Evolutionary conservation across 2,113 vertebrate genomes (phyloP).

Genomic region (Varanus salvator): DNA sequence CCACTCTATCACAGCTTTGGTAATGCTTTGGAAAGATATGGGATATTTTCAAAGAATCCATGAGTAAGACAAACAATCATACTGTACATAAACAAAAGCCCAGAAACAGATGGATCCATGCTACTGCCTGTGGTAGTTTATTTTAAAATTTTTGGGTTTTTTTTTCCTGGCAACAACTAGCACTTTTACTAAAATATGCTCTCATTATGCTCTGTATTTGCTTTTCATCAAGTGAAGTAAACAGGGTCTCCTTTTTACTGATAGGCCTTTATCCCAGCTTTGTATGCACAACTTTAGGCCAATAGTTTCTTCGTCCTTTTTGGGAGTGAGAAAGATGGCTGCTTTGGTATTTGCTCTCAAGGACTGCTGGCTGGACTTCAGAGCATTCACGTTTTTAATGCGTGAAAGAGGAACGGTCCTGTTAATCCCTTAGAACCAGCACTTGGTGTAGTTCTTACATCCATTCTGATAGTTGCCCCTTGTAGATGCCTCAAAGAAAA

Average conservation of each 20-base stretch:
- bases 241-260: background rate
- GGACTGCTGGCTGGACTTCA: too few species aligned
- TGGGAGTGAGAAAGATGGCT: too few species aligned
- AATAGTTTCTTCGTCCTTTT: background rate
- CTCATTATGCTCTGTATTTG: background rate
- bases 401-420: too few species aligned
- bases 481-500: background rate
- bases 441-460: background rate
- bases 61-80: background rate
- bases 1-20: background rate
- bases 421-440: background rate
- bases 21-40: background rate
- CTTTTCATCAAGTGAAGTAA: background rate
- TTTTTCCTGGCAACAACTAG: background rate
- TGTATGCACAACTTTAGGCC: background rate
- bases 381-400: too few species aligned
- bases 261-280: background rate
- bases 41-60: background rate
- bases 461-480: background rate
- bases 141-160: conserved; percentile 1
- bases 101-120: background rate
- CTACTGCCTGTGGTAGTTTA: background rate
- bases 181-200: background rate
- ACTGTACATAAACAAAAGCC: conserved; percentile 12
- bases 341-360: too few species aligned